phyloP scores from a whole-genome alignment of 1,140 invertebrate genomes.

The Aplysia californica region DNA sequence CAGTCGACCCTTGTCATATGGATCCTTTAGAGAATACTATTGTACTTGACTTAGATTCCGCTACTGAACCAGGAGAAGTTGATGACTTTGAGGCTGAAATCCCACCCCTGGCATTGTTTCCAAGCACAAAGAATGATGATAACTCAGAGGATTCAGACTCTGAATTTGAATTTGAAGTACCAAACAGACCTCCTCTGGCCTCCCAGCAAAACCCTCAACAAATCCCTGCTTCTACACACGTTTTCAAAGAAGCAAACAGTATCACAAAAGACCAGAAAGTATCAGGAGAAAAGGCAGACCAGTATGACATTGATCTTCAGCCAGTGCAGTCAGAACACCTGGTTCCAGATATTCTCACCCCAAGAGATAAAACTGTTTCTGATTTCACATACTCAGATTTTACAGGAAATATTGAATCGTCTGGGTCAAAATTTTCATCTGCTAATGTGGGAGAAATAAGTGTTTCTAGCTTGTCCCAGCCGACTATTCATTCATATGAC shows the following conservation, averaged over 20 bases:
- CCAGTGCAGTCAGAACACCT: too few species aligned
- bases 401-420: too few species aligned
- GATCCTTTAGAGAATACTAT: too few species aligned
- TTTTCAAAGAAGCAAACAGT: neutral
- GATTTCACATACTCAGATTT: too few species aligned
- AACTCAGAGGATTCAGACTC: conserved; percentile 8
- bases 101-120: neutral
- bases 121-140: neutral
- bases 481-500: too few species aligned
- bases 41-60: too few species aligned
- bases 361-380: neutral
- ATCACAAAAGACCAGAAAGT: neutral
- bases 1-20: too few species aligned
- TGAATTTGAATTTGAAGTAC: conserved; percentile 23
- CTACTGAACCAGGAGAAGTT: neutral
- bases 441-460: too few species aligned
- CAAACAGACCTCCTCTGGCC: neutral
- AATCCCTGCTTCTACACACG: too few species aligned
- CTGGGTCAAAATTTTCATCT: too few species aligned
- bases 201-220: neutral
- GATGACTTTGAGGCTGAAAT: neutral
- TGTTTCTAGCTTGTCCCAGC: too few species aligned
- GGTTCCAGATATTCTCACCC: too few species aligned
- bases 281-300: neutral
- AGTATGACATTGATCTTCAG: neutral